These are phyloP conservation scores for Helarctos malayanus DNA, from an alignment of 2,797 vertebrate genomes.

Conservation along the genomic window DNA sequence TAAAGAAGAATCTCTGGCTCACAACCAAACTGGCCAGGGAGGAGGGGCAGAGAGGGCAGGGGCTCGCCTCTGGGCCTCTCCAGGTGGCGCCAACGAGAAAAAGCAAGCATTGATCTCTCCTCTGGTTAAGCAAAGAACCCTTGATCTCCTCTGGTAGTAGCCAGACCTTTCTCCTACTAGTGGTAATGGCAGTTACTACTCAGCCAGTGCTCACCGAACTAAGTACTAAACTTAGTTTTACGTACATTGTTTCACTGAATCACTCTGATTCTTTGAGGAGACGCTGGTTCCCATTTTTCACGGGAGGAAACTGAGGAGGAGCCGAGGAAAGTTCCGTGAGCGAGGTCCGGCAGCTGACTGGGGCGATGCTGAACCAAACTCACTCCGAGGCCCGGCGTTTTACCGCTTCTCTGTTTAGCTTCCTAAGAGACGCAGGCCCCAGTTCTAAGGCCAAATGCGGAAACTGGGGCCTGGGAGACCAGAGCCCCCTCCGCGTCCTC, in stretches of 20 bases:
- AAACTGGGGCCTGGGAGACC: background rate
- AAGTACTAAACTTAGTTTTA: background rate
- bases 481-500: background rate
- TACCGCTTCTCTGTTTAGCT: background rate
- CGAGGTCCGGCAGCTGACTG: background rate
- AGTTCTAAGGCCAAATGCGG: background rate
- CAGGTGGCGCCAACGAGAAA: background rate
- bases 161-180: background rate
- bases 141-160: background rate
- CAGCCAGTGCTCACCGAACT: background rate
- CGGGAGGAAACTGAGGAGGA: background rate
- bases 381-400: background rate
- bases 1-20: conserved; percentile 60
- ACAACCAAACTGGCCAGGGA: background rate
- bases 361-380: background rate
- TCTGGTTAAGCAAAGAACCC: background rate
- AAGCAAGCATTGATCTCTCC: background rate
- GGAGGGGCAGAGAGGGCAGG: background rate
- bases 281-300: background rate
- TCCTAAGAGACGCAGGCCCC: background rate
- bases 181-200: background rate
- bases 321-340: background rate
- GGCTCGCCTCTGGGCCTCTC: background rate
- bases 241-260: background rate
- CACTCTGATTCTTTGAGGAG: background rate